A percentile compares a stretch with the other conserved stretches of the same genome.
Evolutionary conservation across 2,888 invertebrate species (phyloP).

Genomic region (Pristionchus exspectatus): DNA sequence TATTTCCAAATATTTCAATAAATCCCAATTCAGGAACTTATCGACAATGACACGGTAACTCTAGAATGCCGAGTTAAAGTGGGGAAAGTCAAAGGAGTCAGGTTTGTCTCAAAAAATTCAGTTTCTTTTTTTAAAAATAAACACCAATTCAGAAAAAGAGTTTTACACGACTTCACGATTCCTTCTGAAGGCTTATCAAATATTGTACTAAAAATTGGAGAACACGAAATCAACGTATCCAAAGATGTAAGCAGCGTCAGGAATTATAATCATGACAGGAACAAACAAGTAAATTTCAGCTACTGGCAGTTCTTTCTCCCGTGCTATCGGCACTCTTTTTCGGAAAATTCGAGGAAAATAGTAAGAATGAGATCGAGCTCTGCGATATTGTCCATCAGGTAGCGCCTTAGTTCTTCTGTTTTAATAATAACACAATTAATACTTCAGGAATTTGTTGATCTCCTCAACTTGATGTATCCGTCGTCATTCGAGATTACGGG

Average conservation of each 20-base stretch:
- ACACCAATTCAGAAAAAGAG: not conserved
- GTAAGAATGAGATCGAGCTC: not conserved
- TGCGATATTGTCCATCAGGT: not conserved
- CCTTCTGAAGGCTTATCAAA: not conserved
- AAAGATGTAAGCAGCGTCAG: not conserved
- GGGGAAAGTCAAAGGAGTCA: not conserved
- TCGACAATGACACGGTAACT: not conserved
- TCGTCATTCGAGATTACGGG: not conserved
- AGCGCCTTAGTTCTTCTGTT: not conserved
- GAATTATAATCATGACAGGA: not conserved
- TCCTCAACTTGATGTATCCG: not conserved
- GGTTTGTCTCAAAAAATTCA: not conserved
- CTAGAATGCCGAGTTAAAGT: not conserved
- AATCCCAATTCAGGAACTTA: not conserved
- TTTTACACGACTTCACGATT: not conserved
- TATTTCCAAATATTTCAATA: not conserved
- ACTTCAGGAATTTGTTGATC: not conserved
- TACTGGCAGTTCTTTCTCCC: not conserved
- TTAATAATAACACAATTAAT: too few species aligned
- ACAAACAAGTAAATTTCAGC: not conserved
- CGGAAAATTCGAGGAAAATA: not conserved
- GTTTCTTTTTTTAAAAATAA: not conserved
- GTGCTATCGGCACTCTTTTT: not conserved
- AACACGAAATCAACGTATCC: not conserved
- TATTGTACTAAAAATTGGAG: not conserved